Base-by-base conservation (phyloP, 53 echinoderm and acorn worm species). In the Crossaster papposus region DNA sequence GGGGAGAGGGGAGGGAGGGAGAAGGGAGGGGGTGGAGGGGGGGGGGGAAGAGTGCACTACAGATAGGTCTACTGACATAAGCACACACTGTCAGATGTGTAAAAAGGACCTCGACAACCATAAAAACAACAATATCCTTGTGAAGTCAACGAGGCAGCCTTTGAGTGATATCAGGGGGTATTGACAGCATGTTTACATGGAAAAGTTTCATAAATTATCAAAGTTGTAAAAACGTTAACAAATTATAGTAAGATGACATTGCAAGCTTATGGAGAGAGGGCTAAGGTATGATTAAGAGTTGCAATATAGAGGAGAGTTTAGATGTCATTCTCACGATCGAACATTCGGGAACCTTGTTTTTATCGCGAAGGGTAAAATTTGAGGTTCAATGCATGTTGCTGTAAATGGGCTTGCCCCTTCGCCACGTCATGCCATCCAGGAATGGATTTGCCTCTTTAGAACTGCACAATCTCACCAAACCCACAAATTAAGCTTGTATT, bases 271-370 rank as follows among this genome's bases (percentile, higher is more conserved):
- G 22, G 22, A 17, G 58, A 17, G 58, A 1, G 17, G n/a, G 68
- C 11, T 68, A 5, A 68, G 22, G 68, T 68, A 28, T 24, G 28
- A 62, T 26, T 28, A 68, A 6, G 68, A 28, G 9, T 68, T 4
- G 68, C 3, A 64, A 38, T 36, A 65, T 38, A 36, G 82, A 68
- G 65, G 44, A 82, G 82, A 37, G 65, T 38, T 73, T 24, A 38
- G 82, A 82, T 63, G 64, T 82, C 68, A 23, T 82, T 82, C 36
- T n/a, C n/a, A n/a, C n/a, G n/a, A n/a, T n/a, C n/a, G n/a, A n/a
- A n/a, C n/a, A n/a, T n/a, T n/a, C n/a, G n/a, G n/a, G n/a, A n/a
- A n/a, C n/a, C n/a, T n/a, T n/a, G n/a, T n/a, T n/a, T n/a, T n/a
- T n/a, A n/a, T n/a, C n/a, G n/a, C n/a, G n/a, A n/a, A n/a, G n/a